Conservation (phyloP, 2,888 invertebrate genomes). For the Thymelicus lineola region DNA sequence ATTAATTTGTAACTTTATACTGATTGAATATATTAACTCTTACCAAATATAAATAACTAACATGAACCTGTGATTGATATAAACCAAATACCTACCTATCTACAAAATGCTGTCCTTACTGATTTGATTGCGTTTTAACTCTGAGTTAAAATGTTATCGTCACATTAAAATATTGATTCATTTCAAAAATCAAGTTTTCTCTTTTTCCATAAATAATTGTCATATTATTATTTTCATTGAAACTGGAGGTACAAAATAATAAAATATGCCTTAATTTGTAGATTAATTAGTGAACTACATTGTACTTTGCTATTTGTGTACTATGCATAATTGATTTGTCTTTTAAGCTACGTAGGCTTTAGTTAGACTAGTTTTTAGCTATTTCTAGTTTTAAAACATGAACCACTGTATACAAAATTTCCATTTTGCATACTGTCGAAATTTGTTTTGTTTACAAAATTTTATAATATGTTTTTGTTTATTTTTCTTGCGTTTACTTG, state of each 20-base stretch:
- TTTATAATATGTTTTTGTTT: conserved; percentile 50
- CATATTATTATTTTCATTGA: conserved; percentile 22
- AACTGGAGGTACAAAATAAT: conserved; percentile 28
- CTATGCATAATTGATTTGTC: conserved; percentile 18
- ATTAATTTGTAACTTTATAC: background rate
- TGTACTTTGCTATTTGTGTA: conserved; percentile 5
- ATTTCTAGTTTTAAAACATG: conserved; percentile 23
- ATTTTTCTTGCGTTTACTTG: conserved; percentile 42
- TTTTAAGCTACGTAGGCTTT: conserved; percentile 17
- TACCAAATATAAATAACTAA: conserved; percentile 7
- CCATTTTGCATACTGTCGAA: conserved; percentile 31
- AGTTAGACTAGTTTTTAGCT: conserved; percentile 32
- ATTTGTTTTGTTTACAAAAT: conserved; percentile 64
- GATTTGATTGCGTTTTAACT: too few species aligned
- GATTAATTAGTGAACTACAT: background rate
- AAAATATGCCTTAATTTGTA: background rate
- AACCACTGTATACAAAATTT: conserved; percentile 26
- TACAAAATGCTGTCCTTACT: too few species aligned
- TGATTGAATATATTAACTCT: background rate
- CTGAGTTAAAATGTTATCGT: too few species aligned
- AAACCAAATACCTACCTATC: conserved; percentile 16
- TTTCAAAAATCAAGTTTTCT: background rate
- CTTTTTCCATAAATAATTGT: background rate
- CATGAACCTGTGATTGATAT: conserved; percentile 17
- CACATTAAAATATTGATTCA: too few species aligned